Percentiles rank a stretch among this genome's conserved stretches.
Conservation (phyloP, 2,797 vertebrate species). For the Myoxocephalus aenaeus region DNA sequence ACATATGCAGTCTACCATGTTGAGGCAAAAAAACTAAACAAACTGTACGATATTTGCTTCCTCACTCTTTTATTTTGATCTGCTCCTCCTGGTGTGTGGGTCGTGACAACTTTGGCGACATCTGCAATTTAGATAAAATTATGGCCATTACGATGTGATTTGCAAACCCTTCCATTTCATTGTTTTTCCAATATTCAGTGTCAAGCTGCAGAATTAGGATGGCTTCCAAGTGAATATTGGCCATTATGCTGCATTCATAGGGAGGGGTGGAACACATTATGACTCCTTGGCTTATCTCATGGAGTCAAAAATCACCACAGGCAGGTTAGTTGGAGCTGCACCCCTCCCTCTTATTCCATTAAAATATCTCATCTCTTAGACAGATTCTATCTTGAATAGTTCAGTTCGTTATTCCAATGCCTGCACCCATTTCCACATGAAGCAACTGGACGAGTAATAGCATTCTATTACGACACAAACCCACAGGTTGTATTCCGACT, state of each 20-base stretch:
- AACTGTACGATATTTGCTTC: neutral
- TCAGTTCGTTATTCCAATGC: slow-evolving; percentile 47
- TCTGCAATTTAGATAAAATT: slow-evolving; percentile 60
- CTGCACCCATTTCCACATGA: slow-evolving; percentile 53
- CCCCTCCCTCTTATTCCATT: slow-evolving; percentile 54
- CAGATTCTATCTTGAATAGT: slow-evolving; percentile 47
- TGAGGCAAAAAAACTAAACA: neutral
- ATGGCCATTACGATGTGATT: slow-evolving; percentile 62
- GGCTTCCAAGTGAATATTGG: slow-evolving; percentile 64
- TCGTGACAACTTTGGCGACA: slow-evolving; percentile 19
- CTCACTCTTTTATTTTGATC: neutral
- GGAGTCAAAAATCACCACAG: slow-evolving; percentile 62
- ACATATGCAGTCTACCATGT: neutral
- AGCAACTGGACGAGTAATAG: slow-evolving; percentile 41
- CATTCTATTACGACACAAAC: slow-evolving; percentile 48
- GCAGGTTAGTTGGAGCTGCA: slow-evolving; percentile 61
- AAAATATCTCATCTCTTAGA: slow-evolving; percentile 58
- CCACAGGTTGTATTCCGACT: slow-evolving; percentile 59
- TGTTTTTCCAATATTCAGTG: slow-evolving; percentile 70
- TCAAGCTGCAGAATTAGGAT: slow-evolving; percentile 59
- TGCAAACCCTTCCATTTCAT: slow-evolving; percentile 67
- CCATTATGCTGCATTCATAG: slow-evolving; percentile 50
- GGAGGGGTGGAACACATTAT: slow-evolving; percentile 61
- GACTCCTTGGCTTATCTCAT: slow-evolving; percentile 69
- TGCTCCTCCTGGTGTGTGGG: neutral